Evolutionary conservation across 2,797 vertebrate species (phyloP).

Genomic region (Sebastes nivosus): DNA sequence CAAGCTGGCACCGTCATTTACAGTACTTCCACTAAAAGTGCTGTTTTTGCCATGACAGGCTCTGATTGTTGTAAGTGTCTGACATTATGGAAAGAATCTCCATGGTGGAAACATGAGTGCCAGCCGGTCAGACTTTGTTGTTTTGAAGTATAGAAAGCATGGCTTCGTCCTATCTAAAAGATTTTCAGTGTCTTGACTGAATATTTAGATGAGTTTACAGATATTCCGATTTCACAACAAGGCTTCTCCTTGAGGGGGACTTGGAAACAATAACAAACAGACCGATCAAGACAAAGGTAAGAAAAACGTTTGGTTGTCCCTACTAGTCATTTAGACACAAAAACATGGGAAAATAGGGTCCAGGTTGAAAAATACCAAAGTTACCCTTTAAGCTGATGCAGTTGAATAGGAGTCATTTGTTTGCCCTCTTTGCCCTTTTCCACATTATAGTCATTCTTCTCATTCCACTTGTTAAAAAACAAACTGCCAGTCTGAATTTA

Average conservation of each 20-base stretch:
- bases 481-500: conserved; percentile 45
- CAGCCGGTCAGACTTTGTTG: too few species aligned
- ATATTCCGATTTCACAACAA: too few species aligned
- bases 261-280: too few species aligned
- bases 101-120: too few species aligned
- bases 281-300: too few species aligned
- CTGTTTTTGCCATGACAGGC: not conserved
- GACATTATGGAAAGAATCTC: not conserved
- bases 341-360: not conserved
- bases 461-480: conserved; percentile 25
- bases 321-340: not conserved
- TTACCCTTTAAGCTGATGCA: not conserved
- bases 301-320: too few species aligned
- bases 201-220: not conserved
- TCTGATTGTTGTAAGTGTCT: not conserved
- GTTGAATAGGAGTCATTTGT: conserved; percentile 5
- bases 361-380: too few species aligned
- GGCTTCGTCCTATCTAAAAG: not conserved
- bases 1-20: not conserved
- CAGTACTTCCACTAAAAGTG: not conserved
- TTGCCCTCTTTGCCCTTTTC: conserved; percentile 20
- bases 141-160: not conserved
- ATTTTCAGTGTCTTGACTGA: not conserved
- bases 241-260: too few species aligned
- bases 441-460: conserved; percentile 30